These are phyloP conservation scores for Sitobion miscanthi DNA, from an alignment of 1,140 invertebrate species.

Conservation along the genomic window DNA sequence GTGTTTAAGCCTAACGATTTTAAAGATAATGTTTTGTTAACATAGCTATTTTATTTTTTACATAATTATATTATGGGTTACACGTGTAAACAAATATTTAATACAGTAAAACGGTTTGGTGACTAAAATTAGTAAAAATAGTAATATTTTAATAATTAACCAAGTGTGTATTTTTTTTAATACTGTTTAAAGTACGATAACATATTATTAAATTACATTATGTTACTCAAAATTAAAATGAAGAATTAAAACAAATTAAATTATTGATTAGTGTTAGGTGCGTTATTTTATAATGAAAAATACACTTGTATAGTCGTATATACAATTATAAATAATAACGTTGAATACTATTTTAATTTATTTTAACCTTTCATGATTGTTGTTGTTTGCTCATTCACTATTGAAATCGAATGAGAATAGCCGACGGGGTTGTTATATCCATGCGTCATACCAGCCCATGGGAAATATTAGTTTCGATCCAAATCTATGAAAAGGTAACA, in stretches of 20 bases:
- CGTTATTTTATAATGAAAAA: background rate
- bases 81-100: background rate
- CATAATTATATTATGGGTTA: background rate
- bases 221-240: background rate
- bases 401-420: background rate
- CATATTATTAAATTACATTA: background rate
- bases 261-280: background rate
- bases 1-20: background rate
- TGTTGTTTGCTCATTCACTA: background rate
- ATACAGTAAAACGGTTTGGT: background rate
- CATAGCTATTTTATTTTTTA: background rate
- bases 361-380: background rate
- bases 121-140: background rate
- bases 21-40: background rate
- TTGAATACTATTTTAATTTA: background rate
- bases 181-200: background rate
- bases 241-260: background rate
- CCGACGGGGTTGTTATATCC: background rate
- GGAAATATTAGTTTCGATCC: slow-evolving; percentile 49
- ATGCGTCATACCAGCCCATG: background rate
- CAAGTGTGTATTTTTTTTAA: too few species aligned
- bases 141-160: background rate
- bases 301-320: background rate
- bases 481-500: slow-evolving; percentile 13
- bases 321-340: background rate